Evolutionary conservation across 2,113 vertebrate species (phyloP), one percentile per base, ranked within the genome.

Genomic region (Pyxicephalus adspersus): DNA sequence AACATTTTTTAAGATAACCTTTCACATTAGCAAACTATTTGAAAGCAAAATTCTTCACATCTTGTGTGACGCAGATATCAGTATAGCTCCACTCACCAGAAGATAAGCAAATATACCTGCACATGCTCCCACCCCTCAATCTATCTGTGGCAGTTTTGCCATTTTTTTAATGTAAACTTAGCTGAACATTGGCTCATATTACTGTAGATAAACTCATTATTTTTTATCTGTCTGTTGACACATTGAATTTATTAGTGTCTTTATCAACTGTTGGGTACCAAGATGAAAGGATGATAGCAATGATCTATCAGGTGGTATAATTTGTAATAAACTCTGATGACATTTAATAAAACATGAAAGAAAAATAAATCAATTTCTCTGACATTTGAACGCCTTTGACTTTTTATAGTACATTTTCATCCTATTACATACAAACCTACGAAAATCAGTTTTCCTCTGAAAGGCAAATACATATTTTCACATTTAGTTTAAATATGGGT

Each of bases 281-380:
- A 20, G 57, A 63, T 72, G 25, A 72, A 80, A 71, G 58, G 25
- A 72, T 71, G 38, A 54, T 34, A 80, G 67, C 77, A 64, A 72
- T 80, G 77, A 80, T 80, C 77, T 63, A 80, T 80, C 77, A 80
- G 67, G 77, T 80, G 77, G 66, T 72, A 80, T 71, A 52, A 80
- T 80, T 80, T 72, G 77, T 80, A 72, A 80, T 80, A 80, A 61
- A 57, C 28, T 68, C 64, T 79, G 77, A 79, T 80, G 77, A 80
- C 77, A 80, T 80, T 80, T 80, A 72, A 80, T 80, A 80, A 71
- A 80, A 80, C 77, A 71, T 63, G 57, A 80, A 54, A 45, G 54
- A 67, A 60, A 57, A 50, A 79, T 68, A 79, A 79, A 79, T 79
- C 77, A 60, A 79, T 68, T 79, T 68, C 64, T 23, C 64, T 79